A percentile compares a stretch with the other conserved stretches of the same genome.
Evolutionary conservation across 2,888 invertebrate genomes (phyloP).

Genomic region (Idaea aversata): DNA sequence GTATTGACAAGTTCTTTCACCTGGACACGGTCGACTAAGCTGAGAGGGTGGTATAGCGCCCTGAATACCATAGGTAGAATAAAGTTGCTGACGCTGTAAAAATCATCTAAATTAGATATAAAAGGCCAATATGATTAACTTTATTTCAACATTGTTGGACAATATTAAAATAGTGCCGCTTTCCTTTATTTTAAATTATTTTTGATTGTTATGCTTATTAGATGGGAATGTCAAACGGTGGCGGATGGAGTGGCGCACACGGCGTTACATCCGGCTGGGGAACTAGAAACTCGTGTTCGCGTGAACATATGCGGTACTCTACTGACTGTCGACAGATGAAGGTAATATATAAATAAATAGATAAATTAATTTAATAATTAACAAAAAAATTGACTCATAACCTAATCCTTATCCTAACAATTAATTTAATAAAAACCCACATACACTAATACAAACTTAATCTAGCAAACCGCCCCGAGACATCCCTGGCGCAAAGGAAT

Average conservation of each 20-base stretch:
- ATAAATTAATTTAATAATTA: background rate
- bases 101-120: too few species aligned
- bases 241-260: slow-evolving; percentile 57
- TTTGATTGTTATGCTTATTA: slow-evolving; percentile 28
- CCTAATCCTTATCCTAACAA: background rate
- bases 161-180: background rate
- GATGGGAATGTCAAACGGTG: slow-evolving; percentile 59
- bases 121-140: too few species aligned
- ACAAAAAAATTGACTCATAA: background rate
- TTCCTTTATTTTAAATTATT: background rate
- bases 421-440: too few species aligned
- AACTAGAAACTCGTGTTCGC: slow-evolving; percentile 56
- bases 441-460: too few species aligned
- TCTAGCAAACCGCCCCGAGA: too few species aligned
- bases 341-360: slow-evolving; percentile 37
- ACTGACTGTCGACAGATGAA: slow-evolving; percentile 64
- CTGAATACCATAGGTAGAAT: too few species aligned
- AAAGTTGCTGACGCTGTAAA: too few species aligned
- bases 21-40: too few species aligned
- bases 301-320: slow-evolving; percentile 64
- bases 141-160: too few species aligned
- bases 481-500: too few species aligned
- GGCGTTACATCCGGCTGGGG: slow-evolving; percentile 54
- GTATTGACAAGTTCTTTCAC: too few species aligned
- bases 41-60: too few species aligned